These are phyloP conservation scores for Alectura lathami DNA, from an alignment of 2,113 vertebrate genomes.

Conservation along the genomic window DNA sequence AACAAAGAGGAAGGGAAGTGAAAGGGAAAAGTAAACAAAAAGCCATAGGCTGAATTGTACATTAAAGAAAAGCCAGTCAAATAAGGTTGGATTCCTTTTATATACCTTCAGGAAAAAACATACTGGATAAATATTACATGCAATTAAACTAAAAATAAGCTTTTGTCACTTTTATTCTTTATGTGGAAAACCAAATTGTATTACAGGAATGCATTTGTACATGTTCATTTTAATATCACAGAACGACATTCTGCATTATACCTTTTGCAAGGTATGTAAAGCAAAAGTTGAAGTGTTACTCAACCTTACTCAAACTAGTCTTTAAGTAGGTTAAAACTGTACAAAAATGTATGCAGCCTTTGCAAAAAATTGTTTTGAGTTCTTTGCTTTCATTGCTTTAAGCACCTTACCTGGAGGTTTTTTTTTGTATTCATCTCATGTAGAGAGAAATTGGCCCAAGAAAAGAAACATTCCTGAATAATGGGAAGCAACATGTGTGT, in stretches of 20 bases:
- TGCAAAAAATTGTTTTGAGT: slow-evolving; percentile 35
- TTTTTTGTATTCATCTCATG: slow-evolving; percentile 37
- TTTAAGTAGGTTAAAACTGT: slow-evolving; percentile 25
- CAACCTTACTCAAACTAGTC: slow-evolving; percentile 9
- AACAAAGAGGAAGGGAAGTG: background rate
- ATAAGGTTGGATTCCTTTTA: background rate
- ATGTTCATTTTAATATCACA: slow-evolving; percentile 12
- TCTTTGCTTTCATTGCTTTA: slow-evolving; percentile 51
- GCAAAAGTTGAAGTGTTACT: slow-evolving; percentile 39
- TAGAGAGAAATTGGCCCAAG: slow-evolving; percentile 62
- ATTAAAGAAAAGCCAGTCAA: background rate
- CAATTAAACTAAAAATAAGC: slow-evolving; percentile 30
- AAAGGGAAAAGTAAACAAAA: background rate
- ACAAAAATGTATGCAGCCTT: slow-evolving; percentile 21
- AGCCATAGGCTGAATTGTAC: background rate
- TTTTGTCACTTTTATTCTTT: slow-evolving; percentile 7
- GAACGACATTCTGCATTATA: background rate
- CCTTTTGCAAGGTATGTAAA: slow-evolving; percentile 34
- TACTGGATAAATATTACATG: background rate
- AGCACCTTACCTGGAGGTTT: slow-evolving; percentile 56
- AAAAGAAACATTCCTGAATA: slow-evolving; percentile 72
- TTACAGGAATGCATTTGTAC: slow-evolving; percentile 22
- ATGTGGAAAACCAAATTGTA: background rate
- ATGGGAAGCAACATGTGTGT: slow-evolving; percentile 60
- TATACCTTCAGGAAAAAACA: background rate